phyloP scores from a whole-genome alignment of 2,888 invertebrate genomes.

The Nomada hirtipes region DNA sequence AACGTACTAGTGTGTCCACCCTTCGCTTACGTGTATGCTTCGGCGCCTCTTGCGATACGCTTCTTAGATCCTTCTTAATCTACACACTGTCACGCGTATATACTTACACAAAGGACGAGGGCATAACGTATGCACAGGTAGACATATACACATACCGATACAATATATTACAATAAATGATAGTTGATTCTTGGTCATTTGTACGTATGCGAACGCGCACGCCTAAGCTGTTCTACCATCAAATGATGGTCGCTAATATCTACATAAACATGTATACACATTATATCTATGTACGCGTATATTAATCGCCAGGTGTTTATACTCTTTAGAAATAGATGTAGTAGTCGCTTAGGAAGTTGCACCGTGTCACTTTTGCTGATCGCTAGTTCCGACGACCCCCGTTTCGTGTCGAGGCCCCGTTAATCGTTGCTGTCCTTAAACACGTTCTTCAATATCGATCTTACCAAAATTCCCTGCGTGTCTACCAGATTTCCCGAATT shows the following conservation, averaged over 20 bases:
- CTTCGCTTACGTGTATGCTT: slow-evolving; percentile 72
- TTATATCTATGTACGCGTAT: slow-evolving; percentile 32
- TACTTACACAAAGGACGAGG: slow-evolving; percentile 2
- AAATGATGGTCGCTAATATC: slow-evolving; percentile 32
- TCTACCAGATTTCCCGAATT: background rate
- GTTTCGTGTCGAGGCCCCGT: slow-evolving; percentile 16
- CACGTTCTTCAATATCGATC: slow-evolving; percentile 19
- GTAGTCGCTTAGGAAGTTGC: slow-evolving; percentile 55
- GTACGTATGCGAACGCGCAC: slow-evolving; percentile 46
- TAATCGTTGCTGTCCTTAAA: slow-evolving; percentile 45
- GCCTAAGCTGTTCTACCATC: slow-evolving; percentile 58
- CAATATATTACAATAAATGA: slow-evolving; percentile 31
- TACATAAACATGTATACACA: background rate
- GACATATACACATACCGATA: slow-evolving; percentile 7
- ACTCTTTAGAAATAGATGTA: slow-evolving; percentile 58
- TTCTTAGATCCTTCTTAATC: slow-evolving; percentile 59
- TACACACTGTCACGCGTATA: slow-evolving; percentile 36
- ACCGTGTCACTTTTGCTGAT: slow-evolving; percentile 51
- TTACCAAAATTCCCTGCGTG: background rate
- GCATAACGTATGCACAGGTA: background rate
- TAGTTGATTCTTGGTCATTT: slow-evolving; percentile 48
- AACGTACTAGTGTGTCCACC: slow-evolving; percentile 52
- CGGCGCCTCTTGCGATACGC: slow-evolving; percentile 70
- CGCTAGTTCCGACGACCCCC: slow-evolving; percentile 34
- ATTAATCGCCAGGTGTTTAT: slow-evolving; percentile 66